These are phyloP conservation scores for Sesia apiformis DNA, from an alignment of 2,888 invertebrate genomes.

Conservation along the genomic window DNA sequence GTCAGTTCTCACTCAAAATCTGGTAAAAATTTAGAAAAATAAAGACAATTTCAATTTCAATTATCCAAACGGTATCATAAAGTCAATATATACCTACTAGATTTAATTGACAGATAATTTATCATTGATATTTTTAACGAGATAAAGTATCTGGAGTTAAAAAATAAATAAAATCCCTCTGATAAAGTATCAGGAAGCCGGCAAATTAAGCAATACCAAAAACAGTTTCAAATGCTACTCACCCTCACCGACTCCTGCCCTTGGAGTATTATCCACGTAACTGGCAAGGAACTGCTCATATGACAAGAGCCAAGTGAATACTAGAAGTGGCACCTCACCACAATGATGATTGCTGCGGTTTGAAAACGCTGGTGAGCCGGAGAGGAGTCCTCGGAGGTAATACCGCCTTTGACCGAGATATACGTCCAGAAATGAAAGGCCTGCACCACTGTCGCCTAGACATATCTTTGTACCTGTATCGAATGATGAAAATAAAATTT, in stretches of 20 bases:
- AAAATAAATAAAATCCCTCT: too few species aligned
- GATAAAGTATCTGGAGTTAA: too few species aligned
- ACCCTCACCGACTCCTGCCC: neutral
- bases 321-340: neutral
- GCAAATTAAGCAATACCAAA: too few species aligned
- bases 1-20: too few species aligned
- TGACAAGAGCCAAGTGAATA: neutral
- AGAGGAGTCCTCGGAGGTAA: neutral
- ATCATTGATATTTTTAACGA: too few species aligned
- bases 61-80: too few species aligned
- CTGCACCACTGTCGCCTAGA: neutral
- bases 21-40: too few species aligned
- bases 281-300: neutral
- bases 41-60: too few species aligned
- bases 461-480: neutral
- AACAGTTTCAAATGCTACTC: too few species aligned
- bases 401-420: neutral
- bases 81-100: too few species aligned
- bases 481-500: neutral
- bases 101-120: too few species aligned
- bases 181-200: too few species aligned
- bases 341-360: neutral
- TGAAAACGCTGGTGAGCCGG: neutral
- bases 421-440: neutral
- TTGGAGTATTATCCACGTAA: neutral